phyloP scores from a whole-genome alignment of 2,113 vertebrate genomes.

The Nerophis ophidion region DNA sequence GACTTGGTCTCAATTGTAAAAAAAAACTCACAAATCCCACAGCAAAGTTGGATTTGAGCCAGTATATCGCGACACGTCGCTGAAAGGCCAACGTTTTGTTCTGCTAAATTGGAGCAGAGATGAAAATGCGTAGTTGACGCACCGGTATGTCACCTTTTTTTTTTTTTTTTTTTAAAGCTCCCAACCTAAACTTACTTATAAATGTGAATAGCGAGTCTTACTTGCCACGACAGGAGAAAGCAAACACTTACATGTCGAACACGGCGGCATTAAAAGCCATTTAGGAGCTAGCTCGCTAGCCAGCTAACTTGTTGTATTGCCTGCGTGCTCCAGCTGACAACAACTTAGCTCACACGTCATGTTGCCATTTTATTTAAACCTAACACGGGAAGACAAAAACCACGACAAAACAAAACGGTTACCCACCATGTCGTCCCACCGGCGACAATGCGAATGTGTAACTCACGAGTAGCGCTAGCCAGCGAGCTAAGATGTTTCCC shows the following conservation, averaged over 20 bases:
- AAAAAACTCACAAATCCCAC: background rate
- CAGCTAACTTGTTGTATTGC: conserved; percentile 22
- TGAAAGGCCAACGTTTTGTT: background rate
- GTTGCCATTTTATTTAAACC: conserved; percentile 1
- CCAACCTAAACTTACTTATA: conserved; percentile 18
- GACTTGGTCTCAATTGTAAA: background rate
- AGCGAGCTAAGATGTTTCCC: conserved; percentile 31
- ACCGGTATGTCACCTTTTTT: conserved; percentile 50
- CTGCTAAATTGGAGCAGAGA: conserved; percentile 38
- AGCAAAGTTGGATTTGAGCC: background rate
- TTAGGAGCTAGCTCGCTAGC: conserved; percentile 42
- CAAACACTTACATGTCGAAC: conserved; percentile 38
- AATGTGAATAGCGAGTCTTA: conserved; percentile 1
- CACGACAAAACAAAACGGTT: background rate
- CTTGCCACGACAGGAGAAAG: conserved; percentile 1
- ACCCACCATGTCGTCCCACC: conserved; percentile 9
- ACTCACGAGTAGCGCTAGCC: conserved; percentile 17
- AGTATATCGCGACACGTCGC: background rate
- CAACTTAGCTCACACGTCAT: conserved; percentile 20
- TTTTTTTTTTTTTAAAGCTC: conserved; percentile 16
- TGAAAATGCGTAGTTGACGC: conserved; percentile 68
- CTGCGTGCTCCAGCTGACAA: conserved; percentile 17
- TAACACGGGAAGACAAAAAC: conserved; percentile 14
- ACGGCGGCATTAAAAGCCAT: conserved; percentile 49
- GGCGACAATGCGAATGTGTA: conserved; percentile 29